A percentile compares a stretch with the other conserved stretches of the same genome.
phyloP scores from a whole-genome alignment of 1,140 invertebrate species.

The Aphidius ervi region DNA sequence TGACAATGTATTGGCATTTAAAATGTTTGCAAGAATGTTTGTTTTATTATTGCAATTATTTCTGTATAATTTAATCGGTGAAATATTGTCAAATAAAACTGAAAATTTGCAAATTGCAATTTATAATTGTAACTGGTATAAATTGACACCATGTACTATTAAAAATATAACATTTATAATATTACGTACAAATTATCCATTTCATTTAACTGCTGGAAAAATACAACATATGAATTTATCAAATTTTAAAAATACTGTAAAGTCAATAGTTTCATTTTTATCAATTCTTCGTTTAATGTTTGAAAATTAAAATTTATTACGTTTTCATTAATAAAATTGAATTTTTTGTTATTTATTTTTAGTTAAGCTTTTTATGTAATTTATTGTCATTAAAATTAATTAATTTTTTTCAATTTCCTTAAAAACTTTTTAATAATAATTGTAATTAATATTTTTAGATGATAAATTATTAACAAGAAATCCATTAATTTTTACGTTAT shows the following conservation, averaged over 20 bases:
- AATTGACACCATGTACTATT: slow-evolving; percentile 16
- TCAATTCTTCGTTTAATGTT: slow-evolving; percentile 19
- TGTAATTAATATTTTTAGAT: no score
- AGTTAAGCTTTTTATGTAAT: no score
- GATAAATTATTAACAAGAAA: no score
- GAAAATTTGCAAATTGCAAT: slow-evolving; percentile 19
- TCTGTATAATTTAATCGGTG: slow-evolving; percentile 22
- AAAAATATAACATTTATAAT: slow-evolving; percentile 22
- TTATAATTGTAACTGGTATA: slow-evolving; percentile 21
- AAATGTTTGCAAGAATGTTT: slow-evolving; percentile 4
- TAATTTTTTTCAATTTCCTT: no score
- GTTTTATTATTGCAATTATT: slow-evolving; percentile 19
- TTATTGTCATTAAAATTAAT: no score
- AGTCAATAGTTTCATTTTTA: slow-evolving; percentile 23
- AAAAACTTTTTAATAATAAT: no score
- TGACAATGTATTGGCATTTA: no score
- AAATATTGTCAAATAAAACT: slow-evolving; percentile 10
- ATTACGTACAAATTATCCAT: slow-evolving; percentile 16
- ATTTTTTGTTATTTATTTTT: no score
- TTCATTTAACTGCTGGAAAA: slow-evolving; percentile 25
- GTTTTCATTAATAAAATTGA: not conserved
- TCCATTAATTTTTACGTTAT: no score
- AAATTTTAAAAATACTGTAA: slow-evolving; percentile 20
- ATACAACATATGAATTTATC: slow-evolving; percentile 18
- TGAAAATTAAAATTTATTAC: slow-evolving; percentile 4